Conservation (phyloP, 2,888 invertebrate genomes). For the Pseudolycoriella hygida region DNA sequence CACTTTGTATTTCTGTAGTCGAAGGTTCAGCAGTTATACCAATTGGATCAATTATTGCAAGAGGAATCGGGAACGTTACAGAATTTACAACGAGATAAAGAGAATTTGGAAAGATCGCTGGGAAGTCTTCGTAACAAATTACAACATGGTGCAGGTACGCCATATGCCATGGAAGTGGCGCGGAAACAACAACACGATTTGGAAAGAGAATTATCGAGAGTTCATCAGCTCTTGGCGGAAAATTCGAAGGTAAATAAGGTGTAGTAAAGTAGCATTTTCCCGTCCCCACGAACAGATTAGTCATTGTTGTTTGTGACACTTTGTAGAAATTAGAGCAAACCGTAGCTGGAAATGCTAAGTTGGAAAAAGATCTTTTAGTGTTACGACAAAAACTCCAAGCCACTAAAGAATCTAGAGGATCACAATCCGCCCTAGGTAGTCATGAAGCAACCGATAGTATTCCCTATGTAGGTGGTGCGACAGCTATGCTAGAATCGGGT, state of each 20-base stretch:
- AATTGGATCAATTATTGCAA: slow-evolving; percentile 52
- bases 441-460: slow-evolving; percentile 25
- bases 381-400: slow-evolving; percentile 68
- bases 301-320: too few relatives aligned
- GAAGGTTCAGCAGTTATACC: slow-evolving; percentile 63
- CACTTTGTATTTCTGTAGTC: background rate
- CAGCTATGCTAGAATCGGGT: slow-evolving; percentile 51
- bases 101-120: slow-evolving; percentile 48
- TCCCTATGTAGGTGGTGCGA: slow-evolving; percentile 35
- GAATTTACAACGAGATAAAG: slow-evolving; percentile 57
- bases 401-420: slow-evolving; percentile 36
- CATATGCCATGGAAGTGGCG: slow-evolving; percentile 46
- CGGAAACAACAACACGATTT: slow-evolving; percentile 50
- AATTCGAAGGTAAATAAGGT: slow-evolving; percentile 73
- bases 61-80: slow-evolving; percentile 57
- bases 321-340: slow-evolving; percentile 76
- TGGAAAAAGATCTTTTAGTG: slow-evolving; percentile 74
- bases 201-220: slow-evolving; percentile 64
- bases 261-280: background rate
- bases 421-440: slow-evolving; percentile 14
- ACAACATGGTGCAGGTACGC: slow-evolving; percentile 40
- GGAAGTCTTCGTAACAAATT: slow-evolving; percentile 45
- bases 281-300: too few relatives aligned
- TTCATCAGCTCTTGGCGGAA: slow-evolving; percentile 71
- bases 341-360: slow-evolving; percentile 71